These are phyloP conservation scores for Vanessa cardui DNA, from an alignment of 2,888 invertebrate genomes.

Conservation along the genomic window DNA sequence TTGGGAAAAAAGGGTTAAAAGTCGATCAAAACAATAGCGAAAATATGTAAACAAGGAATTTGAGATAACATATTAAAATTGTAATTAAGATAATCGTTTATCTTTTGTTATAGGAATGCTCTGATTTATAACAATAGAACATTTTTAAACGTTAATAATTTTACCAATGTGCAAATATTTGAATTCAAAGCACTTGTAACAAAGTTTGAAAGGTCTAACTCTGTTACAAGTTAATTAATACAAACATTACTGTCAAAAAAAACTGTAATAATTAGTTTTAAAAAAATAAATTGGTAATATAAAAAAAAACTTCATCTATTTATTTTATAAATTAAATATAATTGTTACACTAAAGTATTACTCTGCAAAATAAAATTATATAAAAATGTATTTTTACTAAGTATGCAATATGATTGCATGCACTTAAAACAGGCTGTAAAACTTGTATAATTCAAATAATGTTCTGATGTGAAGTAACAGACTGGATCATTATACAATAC, in stretches of 20 bases:
- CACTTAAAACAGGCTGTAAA: not conserved
- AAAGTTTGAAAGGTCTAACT: no score
- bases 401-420: not conserved
- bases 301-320: no score
- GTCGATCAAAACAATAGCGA: conserved; percentile 1
- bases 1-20: conserved; percentile 5
- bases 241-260: no score
- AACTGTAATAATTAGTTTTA: no score
- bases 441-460: not conserved
- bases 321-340: no score
- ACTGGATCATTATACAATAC: not conserved
- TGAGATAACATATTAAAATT: not conserved
- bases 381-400: not conserved
- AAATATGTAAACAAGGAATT: conserved; percentile 16
- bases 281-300: no score
- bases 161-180: no score
- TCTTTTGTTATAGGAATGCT: not conserved
- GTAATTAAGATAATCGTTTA: not conserved
- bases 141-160: no score
- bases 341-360: no score
- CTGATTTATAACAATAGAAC: no score
- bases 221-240: no score
- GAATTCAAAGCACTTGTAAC: no score
- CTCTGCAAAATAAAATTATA: not conserved
- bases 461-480: not conserved